A percentile compares a stretch with the other conserved stretches of the same genome.
phyloP scores from a whole-genome alignment of 23 tunicate genomes.

The Phallusia fumigata region DNA sequence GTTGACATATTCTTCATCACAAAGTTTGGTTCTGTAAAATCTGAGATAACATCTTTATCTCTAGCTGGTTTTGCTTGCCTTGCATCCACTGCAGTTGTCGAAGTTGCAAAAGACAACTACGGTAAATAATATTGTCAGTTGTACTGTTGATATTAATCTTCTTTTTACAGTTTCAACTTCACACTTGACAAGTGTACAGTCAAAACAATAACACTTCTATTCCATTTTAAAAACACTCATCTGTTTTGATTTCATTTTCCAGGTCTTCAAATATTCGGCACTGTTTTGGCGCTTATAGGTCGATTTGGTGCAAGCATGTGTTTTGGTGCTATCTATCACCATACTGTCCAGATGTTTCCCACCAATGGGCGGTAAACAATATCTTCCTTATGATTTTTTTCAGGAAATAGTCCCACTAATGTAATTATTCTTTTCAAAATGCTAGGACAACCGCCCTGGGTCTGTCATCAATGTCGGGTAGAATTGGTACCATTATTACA shows the following conservation, averaged over 20 bases:
- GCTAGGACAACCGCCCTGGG: constrained; percentile 52
- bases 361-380: constrained; percentile 47
- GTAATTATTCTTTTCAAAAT: background rate
- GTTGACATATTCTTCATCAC: constrained; percentile 2
- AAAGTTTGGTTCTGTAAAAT: constrained; percentile 15
- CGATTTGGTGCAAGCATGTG: constrained; percentile 43
- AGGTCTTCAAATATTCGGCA: constrained; percentile 27
- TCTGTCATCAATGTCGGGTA: constrained; percentile 45
- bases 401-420: no score
- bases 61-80: constrained; percentile 26
- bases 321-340: constrained; percentile 36
- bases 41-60: background rate
- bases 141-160: no score
- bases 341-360: constrained; percentile 48
- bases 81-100: constrained; percentile 11
- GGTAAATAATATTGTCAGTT: background rate
- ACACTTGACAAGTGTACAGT: no score
- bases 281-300: constrained; percentile 41
- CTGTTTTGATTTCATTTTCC: background rate
- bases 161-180: no score
- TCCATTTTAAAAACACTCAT: no score
- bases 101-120: background rate
- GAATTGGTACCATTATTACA: constrained; percentile 51
- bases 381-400: background rate
- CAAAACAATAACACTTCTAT: no score